Evolutionary conservation across 64 coral and sea anemone genomes (phyloP), one percentile per base, ranked within the genome.

Genomic region (Cladopsammia gracilis): DNA sequence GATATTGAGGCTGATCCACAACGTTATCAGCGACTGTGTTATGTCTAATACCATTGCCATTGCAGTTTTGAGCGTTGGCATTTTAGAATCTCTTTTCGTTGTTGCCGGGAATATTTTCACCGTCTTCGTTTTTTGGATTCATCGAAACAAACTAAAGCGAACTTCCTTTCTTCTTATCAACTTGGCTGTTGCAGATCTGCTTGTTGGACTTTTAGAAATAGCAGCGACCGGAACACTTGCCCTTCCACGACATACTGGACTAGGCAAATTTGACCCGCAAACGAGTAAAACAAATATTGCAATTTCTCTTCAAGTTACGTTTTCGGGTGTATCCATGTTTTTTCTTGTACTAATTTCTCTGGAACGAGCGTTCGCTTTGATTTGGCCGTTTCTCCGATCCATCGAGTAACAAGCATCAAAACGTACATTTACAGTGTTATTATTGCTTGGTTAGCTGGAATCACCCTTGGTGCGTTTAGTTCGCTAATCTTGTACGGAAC

Each of bases 161-260:
- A 79, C 76, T 11, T 79, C 22, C 3, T 79, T 79, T 1, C 52
- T 79, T 60, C 76, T 79, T 26, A 58, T 79, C 20, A 79, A 79
- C 24, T 34, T 79, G 9, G 53, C 52, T 1, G 52, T 79, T 10
- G 76, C 76, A 13, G 53, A 79, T 60, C 24, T 79, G 25, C 54
- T 79, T 4, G 53, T 58, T 58, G 76, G 76, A 58, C 25, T 79
- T 10, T 42, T 10, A 14, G 19, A 58, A 3, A 16, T 75, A 18
- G 16, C 34, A 79, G 0, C 4, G 4, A 25, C 6, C 4, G 10
- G 10, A 6, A 34, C 1, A 10, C 59, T 79, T 42, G 22, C 9
- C 8, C 51, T 79, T 79, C 76, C 76, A 9, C 48, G 0, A 24
- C 65, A 69, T 69, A 69, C 54, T 0, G 54, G 54, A 7, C 13